These are phyloP conservation scores for Limulus polyphemus DNA, from an alignment of 2,888 invertebrate species.

Conservation along the genomic window DNA sequence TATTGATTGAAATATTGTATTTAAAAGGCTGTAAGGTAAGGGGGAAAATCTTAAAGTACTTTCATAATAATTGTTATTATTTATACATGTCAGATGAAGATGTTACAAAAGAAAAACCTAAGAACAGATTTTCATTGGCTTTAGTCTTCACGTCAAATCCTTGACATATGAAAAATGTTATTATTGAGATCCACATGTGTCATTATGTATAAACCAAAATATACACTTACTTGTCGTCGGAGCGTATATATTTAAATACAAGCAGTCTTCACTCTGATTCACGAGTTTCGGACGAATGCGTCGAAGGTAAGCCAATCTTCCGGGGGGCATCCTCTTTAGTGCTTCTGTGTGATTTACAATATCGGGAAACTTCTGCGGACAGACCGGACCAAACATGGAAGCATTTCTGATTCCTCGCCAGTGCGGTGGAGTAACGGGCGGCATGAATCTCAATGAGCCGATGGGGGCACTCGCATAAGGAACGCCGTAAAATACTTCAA, in stretches of 20 bases:
- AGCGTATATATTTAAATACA: conserved; percentile 90
- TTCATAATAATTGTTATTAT: no score
- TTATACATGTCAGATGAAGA: no score
- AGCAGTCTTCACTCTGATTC: conserved; percentile 93
- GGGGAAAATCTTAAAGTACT: no score
- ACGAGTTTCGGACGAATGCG: conserved; percentile 68
- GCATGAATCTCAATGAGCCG: conserved; percentile 69
- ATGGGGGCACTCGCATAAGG: conserved; percentile 37
- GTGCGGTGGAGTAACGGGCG: conserved; percentile 62
- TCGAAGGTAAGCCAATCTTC: conserved; percentile 73
- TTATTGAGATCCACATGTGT: no score
- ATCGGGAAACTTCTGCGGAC: conserved; percentile 56
- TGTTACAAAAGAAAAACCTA: no score
- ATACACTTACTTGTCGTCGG: conserved; percentile 40
- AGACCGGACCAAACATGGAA: conserved; percentile 60
- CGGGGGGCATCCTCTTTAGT: conserved; percentile 76
- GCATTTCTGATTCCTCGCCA: conserved; percentile 63
- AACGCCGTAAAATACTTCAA: conserved; percentile 39
- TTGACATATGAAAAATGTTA: no score
- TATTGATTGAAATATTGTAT: no score
- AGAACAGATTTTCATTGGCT: no score
- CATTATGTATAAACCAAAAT: no score
- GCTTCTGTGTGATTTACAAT: conserved; percentile 61
- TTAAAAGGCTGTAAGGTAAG: no score
- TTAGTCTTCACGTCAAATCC: no score